Conservation (phyloP, 2,888 invertebrate genomes). For the Chalcis sispes region DNA sequence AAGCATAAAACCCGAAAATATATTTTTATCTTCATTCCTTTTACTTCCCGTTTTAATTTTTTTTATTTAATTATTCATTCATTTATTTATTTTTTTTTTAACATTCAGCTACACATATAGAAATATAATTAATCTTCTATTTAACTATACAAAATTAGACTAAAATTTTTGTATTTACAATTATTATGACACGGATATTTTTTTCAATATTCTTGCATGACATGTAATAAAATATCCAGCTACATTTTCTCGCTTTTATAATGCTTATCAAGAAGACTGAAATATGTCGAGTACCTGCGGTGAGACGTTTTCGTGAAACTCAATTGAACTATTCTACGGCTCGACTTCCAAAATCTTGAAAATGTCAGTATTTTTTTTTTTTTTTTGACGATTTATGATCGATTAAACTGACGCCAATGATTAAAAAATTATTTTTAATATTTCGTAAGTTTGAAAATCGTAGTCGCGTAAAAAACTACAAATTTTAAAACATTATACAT, state of each 20-base stretch:
- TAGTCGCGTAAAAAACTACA: constrained; percentile 46
- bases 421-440: constrained; percentile 7
- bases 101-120: constrained; percentile 52
- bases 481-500: constrained; percentile 4
- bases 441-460: constrained; percentile 27
- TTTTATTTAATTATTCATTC: too few relatives aligned
- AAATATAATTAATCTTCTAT: constrained; percentile 56
- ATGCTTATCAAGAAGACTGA: constrained; percentile 10
- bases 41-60: neutral
- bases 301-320: constrained; percentile 11
- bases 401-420: constrained; percentile 44
- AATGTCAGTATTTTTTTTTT: constrained; percentile 21
- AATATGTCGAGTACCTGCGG: constrained; percentile 10
- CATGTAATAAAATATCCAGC: constrained; percentile 46
- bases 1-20: constrained; percentile 19
- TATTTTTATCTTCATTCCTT: constrained; percentile 8
- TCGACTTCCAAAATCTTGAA: constrained; percentile 16
- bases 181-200: constrained; percentile 63
- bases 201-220: constrained; percentile 49
- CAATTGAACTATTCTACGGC: constrained; percentile 7
- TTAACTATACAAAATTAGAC: constrained; percentile 55
- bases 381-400: constrained; percentile 32
- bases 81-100: constrained; percentile 22
- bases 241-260: constrained; percentile 10
- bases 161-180: constrained; percentile 67